Conservation (phyloP, 2,888 invertebrate genomes). For the Julus scandinavius region DNA sequence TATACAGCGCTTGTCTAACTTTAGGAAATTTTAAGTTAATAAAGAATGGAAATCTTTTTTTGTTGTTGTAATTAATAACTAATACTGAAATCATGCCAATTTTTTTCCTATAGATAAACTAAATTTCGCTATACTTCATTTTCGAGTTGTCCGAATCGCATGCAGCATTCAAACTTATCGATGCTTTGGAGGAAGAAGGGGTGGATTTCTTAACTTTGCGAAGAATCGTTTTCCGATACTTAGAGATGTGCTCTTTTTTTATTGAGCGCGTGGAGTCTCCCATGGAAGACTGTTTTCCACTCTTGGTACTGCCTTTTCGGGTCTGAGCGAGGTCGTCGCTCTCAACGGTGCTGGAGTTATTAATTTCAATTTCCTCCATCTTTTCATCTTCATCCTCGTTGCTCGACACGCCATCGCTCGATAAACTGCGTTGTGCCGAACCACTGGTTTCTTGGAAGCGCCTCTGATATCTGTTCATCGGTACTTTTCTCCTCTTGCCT, state of each 20-base stretch:
- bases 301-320: not conserved
- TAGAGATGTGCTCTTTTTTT: constrained; percentile 47
- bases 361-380: not conserved
- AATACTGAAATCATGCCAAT: not conserved
- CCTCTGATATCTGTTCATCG: not conserved
- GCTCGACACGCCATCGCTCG: constrained; percentile 7
- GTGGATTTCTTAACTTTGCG: constrained; percentile 49
- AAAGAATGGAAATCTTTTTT: not conserved
- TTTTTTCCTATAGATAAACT: not conserved
- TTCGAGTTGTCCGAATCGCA: not conserved
- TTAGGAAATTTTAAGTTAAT: too few relatives aligned
- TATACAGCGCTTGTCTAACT: too few relatives aligned
- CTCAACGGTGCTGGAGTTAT: not conserved
- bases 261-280: not conserved
- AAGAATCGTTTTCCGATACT: constrained; percentile 47
- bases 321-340: not conserved
- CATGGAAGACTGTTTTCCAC: constrained; percentile 10
- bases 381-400: constrained; percentile 14
- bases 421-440: not conserved
- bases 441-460: not conserved
- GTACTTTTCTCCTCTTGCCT: constrained; percentile 25
- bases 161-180: not conserved
- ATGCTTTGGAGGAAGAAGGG: not conserved
- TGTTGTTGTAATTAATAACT: not conserved
- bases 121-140: not conserved